Percentiles rank a stretch among this genome's conserved stretches.
Evolutionary conservation across 2,113 vertebrate species (phyloP).

Genomic region (Meleagris gallopavo): DNA sequence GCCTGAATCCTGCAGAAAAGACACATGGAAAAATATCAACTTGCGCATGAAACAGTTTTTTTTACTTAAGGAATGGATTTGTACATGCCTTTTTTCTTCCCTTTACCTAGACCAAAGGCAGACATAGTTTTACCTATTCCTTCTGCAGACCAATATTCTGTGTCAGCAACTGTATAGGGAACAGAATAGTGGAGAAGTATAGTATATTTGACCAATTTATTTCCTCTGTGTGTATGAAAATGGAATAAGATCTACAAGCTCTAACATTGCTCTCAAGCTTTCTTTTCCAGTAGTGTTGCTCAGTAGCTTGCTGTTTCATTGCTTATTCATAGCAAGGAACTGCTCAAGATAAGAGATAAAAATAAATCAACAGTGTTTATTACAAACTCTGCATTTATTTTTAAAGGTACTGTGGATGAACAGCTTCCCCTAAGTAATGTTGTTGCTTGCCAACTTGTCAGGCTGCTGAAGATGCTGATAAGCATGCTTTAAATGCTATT

Average conservation of each 20-base stretch:
- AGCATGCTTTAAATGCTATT: not conserved
- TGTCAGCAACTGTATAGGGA: not conserved
- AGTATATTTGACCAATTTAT: not conserved
- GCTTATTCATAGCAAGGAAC: not conserved
- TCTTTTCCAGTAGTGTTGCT: not conserved
- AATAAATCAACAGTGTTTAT: not conserved
- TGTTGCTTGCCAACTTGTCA: not conserved
- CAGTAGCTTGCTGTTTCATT: not conserved
- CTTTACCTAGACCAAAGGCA: not conserved
- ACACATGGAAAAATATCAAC: not conserved
- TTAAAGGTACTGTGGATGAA: not conserved
- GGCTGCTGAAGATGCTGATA: not conserved
- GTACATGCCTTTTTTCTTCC: fast-evolving
- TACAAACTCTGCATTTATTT: not conserved
- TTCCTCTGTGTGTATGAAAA: not conserved
- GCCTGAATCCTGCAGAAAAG: not conserved
- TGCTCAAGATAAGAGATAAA: not conserved
- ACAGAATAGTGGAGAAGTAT: not conserved
- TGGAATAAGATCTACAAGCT: not conserved
- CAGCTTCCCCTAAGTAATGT: not conserved
- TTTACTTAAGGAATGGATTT: not conserved
- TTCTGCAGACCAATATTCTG: not conserved
- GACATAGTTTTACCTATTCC: not conserved
- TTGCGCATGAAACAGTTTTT: not conserved
- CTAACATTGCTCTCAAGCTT: not conserved